A percentile compares a stretch with the other conserved stretches of the same genome.
These are phyloP conservation scores for Anoplophora glabripennis DNA, from an alignment of 1,140 invertebrate genomes.

Conservation along the genomic window DNA sequence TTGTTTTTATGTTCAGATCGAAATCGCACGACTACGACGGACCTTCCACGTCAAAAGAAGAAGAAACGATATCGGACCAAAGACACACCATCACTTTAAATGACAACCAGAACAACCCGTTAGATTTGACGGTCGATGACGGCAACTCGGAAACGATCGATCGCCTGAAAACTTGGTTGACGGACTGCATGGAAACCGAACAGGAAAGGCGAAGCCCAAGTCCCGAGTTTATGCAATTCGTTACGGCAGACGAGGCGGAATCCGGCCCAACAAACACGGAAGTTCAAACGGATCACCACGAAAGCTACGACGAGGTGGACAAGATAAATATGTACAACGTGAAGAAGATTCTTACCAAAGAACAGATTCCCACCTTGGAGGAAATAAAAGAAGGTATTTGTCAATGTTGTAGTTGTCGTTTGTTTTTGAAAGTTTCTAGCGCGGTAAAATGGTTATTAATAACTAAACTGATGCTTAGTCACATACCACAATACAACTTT, in stretches of 20 bases:
- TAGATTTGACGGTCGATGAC: slow-evolving; percentile 19
- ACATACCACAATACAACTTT: too few species aligned
- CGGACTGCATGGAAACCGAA: slow-evolving; percentile 23
- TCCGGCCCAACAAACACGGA: not conserved
- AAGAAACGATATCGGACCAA: not conserved
- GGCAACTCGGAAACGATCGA: slow-evolving; percentile 18
- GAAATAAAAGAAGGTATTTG: slow-evolving; percentile 29
- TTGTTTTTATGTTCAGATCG: not conserved
- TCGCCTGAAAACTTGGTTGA: slow-evolving; percentile 27
- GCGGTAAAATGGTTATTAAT: too few species aligned
- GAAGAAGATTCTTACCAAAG: not conserved
- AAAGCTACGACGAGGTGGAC: not conserved
- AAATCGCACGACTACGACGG: not conserved
- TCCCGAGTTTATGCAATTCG: slow-evolving; percentile 23
- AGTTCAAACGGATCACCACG: not conserved
- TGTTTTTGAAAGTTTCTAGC: too few species aligned
- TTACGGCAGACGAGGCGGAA: not conserved
- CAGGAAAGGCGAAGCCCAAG: slow-evolving; percentile 26
- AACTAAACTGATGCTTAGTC: too few species aligned
- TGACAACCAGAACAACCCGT: slow-evolving; percentile 1
- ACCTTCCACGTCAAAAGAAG: not conserved
- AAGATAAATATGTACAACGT: not conserved
- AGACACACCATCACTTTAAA: slow-evolving; percentile 4
- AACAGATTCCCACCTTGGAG: slow-evolving; percentile 16
- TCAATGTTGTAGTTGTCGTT: too few species aligned